A percentile compares a stretch with the other conserved stretches of the same genome.
phyloP scores from a whole-genome alignment of 64 coral and sea anemone genomes.

The Hydrozoanthus tunicans region DNA sequence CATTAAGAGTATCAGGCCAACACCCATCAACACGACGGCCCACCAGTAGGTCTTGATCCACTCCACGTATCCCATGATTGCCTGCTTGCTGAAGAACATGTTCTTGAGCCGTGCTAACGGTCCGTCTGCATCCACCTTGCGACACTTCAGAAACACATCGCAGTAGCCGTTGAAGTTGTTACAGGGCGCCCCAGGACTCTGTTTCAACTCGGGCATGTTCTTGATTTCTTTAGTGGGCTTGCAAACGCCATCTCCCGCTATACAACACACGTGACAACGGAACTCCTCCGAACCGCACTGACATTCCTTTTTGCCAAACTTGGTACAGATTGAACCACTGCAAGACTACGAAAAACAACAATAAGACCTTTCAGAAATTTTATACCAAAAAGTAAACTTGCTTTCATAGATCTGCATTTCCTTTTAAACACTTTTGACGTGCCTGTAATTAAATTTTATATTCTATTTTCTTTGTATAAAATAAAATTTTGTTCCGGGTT shows the following conservation, averaged over 20 bases:
- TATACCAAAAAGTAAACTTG: no score
- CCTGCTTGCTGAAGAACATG: slow-evolving; percentile 90
- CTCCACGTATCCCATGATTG: slow-evolving; percentile 72
- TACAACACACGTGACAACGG: slow-evolving; percentile 42
- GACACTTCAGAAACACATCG: slow-evolving; percentile 95
- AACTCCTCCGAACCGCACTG: slow-evolving; percentile 17
- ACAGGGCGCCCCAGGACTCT: slow-evolving; percentile 83
- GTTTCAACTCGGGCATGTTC: slow-evolving; percentile 30
- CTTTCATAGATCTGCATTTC: no score
- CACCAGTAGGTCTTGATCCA: slow-evolving; percentile 98
- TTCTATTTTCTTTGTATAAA: no score
- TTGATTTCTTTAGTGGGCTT: neutral
- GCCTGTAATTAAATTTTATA: no score
- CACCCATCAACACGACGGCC: slow-evolving; percentile 88
- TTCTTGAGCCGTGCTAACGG: slow-evolving; percentile 86
- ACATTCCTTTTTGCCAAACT: neutral
- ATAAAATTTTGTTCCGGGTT: no score
- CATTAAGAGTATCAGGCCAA: slow-evolving; percentile 90
- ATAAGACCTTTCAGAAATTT: neutral
- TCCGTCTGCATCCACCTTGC: slow-evolving; percentile 93
- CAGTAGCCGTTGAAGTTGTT: slow-evolving; percentile 96
- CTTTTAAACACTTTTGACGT: no score
- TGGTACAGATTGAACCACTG: slow-evolving; percentile 49
- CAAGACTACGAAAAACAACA: slow-evolving; percentile 3
- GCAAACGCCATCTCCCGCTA: neutral